Conservation (phyloP, 2,113 vertebrate species). For the Thymallus thymallus region DNA sequence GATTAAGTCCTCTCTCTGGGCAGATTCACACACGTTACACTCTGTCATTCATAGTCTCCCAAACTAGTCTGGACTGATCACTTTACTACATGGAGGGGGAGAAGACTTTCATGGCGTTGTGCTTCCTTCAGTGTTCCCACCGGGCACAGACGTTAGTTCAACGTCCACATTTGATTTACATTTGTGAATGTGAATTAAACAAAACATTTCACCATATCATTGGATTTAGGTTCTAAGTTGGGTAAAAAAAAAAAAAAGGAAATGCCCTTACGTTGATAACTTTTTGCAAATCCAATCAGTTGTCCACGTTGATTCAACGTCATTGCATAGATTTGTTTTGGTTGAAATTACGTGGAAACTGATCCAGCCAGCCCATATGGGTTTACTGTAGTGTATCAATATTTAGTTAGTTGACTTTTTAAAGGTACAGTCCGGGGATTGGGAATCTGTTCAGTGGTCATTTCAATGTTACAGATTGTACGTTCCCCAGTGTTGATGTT, state of each 20-base stretch:
- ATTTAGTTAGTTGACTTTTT: neutral
- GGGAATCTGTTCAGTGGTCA: neutral
- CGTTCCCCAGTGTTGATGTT: neutral
- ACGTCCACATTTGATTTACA: neutral
- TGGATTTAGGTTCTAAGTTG: too few species aligned
- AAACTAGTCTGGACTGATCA: neutral
- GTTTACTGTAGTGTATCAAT: neutral
- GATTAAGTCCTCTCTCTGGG: conserved; percentile 40
- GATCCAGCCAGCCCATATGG: too few species aligned
- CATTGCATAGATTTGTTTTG: too few species aligned
- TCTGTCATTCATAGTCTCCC: conserved; percentile 25
- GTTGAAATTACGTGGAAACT: too few species aligned
- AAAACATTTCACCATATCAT: too few species aligned
- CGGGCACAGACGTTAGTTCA: neutral
- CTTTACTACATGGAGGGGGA: neutral
- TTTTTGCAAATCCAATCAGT: too few species aligned
- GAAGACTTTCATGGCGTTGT: neutral
- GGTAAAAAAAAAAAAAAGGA: too few species aligned
- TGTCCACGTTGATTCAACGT: too few species aligned
- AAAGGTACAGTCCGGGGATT: too few species aligned
- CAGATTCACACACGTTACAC: conserved; percentile 32
- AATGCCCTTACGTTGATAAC: too few species aligned
- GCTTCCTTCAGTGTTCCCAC: neutral
- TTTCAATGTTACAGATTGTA: neutral
- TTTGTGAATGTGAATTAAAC: too few species aligned